Percentiles rank a stretch among this genome's conserved stretches.
Evolutionary conservation across 1,140 invertebrate genomes (phyloP).

Genomic region (Gyrodactylus bullatarudis): DNA sequence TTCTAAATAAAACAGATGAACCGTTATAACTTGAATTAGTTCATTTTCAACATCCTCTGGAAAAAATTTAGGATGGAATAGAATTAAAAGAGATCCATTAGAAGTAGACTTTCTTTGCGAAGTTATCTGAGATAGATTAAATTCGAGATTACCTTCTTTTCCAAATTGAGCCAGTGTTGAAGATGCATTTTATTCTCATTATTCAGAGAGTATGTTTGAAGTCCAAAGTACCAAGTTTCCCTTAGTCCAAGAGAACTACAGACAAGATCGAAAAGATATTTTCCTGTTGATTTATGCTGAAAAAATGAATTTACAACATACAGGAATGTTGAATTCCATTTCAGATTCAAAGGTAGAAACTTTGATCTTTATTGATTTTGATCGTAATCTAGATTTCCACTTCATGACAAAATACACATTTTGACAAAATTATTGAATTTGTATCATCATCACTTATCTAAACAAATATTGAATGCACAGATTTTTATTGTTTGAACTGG

Average conservation of each 20-base stretch:
- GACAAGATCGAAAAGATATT: not conserved
- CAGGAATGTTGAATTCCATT: not conserved
- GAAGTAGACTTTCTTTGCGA: not conserved
- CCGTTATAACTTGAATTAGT: not conserved
- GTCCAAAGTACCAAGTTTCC: constrained; percentile 97
- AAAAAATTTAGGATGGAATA: constrained; percentile 4
- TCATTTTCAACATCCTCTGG: constrained; percentile 1
- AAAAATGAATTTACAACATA: not conserved
- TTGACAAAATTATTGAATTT: too few relatives aligned
- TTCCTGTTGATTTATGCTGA: not conserved
- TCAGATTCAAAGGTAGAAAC: not conserved
- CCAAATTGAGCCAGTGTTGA: constrained; percentile 86
- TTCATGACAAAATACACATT: not conserved
- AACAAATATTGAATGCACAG: too few relatives aligned
- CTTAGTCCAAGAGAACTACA: constrained; percentile 49
- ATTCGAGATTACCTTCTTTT: constrained; percentile 51
- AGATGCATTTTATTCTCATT: constrained; percentile 30
- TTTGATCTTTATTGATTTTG: not conserved
- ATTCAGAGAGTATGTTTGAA: constrained; percentile 88
- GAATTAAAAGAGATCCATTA: not conserved
- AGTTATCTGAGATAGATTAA: not conserved
- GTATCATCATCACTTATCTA: too few relatives aligned
- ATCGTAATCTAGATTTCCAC: not conserved
- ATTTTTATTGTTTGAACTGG: too few relatives aligned
- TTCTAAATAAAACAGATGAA: constrained; percentile 2